Evolutionary conservation across 2,113 vertebrate species (phyloP).

Genomic region (Pterocles orientalis): DNA sequence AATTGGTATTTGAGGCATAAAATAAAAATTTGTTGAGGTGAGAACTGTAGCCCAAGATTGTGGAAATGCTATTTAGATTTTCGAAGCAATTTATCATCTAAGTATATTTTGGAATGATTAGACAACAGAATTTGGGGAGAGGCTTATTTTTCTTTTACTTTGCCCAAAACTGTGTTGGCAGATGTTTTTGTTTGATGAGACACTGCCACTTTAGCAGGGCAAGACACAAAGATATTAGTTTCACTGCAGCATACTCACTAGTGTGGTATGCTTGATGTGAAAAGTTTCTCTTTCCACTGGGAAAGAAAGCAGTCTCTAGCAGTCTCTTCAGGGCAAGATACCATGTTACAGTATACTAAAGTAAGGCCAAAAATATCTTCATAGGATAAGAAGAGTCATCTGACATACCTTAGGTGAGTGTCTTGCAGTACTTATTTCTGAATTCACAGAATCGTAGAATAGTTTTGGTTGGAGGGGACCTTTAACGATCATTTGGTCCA

Average conservation of each 20-base stretch:
- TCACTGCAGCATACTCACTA: not conserved
- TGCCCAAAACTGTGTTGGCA: not conserved
- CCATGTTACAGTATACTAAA: fast-evolving
- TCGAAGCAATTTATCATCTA: not conserved
- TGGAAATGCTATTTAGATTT: not conserved
- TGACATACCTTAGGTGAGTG: not conserved
- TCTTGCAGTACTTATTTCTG: not conserved
- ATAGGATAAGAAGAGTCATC: not conserved
- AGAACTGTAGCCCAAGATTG: not conserved
- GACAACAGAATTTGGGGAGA: not conserved
- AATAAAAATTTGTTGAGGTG: not conserved
- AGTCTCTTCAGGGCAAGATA: not conserved
- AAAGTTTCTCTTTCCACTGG: not conserved
- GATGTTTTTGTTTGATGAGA: not conserved
- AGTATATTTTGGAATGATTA: not conserved
- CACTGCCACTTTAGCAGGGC: not conserved
- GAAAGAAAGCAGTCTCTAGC: not conserved
- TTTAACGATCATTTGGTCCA: too few species aligned
- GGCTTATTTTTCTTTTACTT: not conserved
- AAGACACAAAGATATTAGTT: not conserved
- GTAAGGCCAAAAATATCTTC: not conserved
- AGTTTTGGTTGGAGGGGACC: too few species aligned
- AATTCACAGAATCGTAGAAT: not conserved
- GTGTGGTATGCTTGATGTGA: too few species aligned
- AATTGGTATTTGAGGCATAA: not conserved